These are phyloP conservation scores for Macropus fuliginosus DNA, from an alignment of 2,797 vertebrate species.

Conservation along the genomic window DNA sequence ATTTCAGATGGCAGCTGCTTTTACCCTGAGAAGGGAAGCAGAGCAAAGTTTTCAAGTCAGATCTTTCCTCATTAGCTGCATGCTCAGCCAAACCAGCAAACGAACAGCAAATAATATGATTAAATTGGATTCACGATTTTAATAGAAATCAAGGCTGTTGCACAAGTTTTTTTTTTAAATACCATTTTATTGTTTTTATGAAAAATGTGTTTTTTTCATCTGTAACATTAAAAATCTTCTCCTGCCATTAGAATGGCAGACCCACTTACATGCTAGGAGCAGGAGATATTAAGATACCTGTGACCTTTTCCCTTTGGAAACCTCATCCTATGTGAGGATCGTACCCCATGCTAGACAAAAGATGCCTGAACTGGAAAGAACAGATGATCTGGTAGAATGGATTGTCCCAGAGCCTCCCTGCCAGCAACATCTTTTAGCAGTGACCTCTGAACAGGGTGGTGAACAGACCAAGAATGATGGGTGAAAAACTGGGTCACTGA, in stretches of 20 bases:
- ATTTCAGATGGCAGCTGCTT: slow-evolving; percentile 1
- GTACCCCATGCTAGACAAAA: slow-evolving; percentile 56
- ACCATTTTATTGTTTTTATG: slow-evolving; percentile 40
- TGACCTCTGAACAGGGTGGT: slow-evolving; percentile 50
- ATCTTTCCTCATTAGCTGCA: slow-evolving; percentile 15
- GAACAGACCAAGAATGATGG: slow-evolving; percentile 54
- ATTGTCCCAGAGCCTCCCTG: slow-evolving; percentile 61
- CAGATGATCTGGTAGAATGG: slow-evolving; percentile 35
- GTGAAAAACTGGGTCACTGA: slow-evolving; percentile 56
- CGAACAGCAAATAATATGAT: neutral
- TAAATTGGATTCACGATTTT: slow-evolving; percentile 22
- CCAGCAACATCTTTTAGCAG: slow-evolving; percentile 59
- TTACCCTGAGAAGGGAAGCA: slow-evolving; percentile 4
- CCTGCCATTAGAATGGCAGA: slow-evolving; percentile 29
- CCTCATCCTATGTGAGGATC: neutral
- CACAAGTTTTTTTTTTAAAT: neutral
- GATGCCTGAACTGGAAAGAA: slow-evolving; percentile 20
- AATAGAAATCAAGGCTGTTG: slow-evolving; percentile 23
- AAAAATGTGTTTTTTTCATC: slow-evolving; percentile 28
- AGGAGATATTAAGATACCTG: neutral
- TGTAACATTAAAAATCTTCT: slow-evolving; percentile 49
- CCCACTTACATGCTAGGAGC: neutral
- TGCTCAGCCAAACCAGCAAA: neutral
- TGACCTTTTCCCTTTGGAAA: slow-evolving; percentile 6
- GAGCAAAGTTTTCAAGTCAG: neutral